A percentile compares a stretch with the other conserved stretches of the same genome.
phyloP scores from a whole-genome alignment of 1,140 invertebrate genomes.

The Andricus grossulariae region DNA sequence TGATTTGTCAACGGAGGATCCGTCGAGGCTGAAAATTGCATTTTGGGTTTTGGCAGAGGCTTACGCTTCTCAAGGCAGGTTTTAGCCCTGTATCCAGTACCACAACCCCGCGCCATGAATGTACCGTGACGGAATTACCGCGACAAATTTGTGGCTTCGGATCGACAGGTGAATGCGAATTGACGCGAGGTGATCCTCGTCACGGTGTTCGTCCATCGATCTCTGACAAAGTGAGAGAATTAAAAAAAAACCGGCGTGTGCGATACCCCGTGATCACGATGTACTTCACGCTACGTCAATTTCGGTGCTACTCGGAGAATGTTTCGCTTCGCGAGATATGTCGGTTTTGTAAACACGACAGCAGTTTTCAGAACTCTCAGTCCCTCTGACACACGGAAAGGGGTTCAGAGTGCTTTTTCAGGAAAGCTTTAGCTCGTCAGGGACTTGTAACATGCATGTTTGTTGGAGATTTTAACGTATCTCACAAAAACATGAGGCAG shows the following conservation, averaged over 20 bases:
- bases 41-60: conserved; percentile 40
- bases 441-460: not conserved
- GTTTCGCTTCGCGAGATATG: conserved; percentile 28
- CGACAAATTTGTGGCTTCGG: conserved; percentile 25
- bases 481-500: not conserved
- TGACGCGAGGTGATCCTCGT: conserved; percentile 9
- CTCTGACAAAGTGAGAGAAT: conserved; percentile 26
- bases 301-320: conserved; percentile 16
- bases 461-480: not conserved
- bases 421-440: conserved; percentile 15
- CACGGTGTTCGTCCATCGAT: conserved; percentile 24
- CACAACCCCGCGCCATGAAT: conserved; percentile 20
- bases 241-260: conserved; percentile 1
- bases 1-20: not conserved
- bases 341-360: conserved; percentile 29
- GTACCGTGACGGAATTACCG: conserved; percentile 7
- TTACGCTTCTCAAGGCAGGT: conserved; percentile 13
- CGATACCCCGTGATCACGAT: conserved; percentile 16
- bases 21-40: conserved; percentile 43
- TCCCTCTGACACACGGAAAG: conserved; percentile 14
- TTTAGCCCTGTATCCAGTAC: conserved; percentile 9
- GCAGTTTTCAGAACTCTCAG: conserved; percentile 21
- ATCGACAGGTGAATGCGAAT: conserved; percentile 29
- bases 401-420: conserved; percentile 1
- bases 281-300: conserved; percentile 26